Evolutionary conservation across 2,113 vertebrate species (phyloP).

Genomic region (Pica pica): DNA sequence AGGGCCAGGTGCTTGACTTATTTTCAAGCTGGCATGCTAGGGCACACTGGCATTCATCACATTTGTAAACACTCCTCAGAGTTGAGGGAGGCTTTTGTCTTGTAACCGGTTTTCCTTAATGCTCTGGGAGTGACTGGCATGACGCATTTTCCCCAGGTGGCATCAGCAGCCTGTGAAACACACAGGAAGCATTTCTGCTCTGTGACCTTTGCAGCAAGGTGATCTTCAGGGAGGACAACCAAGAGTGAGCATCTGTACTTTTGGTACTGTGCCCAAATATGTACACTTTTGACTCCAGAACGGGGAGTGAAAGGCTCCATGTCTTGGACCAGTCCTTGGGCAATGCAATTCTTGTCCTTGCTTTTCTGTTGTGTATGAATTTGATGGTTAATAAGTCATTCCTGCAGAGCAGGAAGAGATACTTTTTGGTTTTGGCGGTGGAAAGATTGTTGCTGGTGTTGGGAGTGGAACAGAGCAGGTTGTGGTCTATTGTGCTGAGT

Average conservation of each 20-base stretch:
- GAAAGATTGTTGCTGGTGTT: not conserved
- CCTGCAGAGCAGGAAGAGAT: not conserved
- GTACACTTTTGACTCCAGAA: not conserved
- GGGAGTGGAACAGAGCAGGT: not conserved
- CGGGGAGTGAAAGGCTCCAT: not conserved
- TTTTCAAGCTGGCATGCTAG: slow-evolving; percentile 46
- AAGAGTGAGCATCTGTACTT: not conserved
- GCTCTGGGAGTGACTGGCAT: not conserved
- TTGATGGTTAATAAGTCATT: not conserved
- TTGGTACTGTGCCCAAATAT: not conserved
- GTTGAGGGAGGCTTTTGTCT: slow-evolving; percentile 8
- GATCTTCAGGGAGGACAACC: not conserved
- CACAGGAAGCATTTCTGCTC: not conserved
- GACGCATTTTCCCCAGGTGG: slow-evolving; percentile 22
- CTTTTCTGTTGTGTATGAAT: not conserved
- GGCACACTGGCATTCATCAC: slow-evolving; percentile 31
- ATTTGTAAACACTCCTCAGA: slow-evolving; percentile 13
- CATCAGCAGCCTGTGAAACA: slow-evolving; percentile 5
- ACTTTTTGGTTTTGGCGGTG: not conserved
- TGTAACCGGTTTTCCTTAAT: not conserved
- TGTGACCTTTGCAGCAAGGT: not conserved
- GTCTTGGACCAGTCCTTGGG: not conserved
- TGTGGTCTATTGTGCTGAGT: not conserved
- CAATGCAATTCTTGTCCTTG: not conserved
- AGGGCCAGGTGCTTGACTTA: slow-evolving; percentile 60